These are phyloP conservation scores for Drosophila lutescens DNA, from an alignment of 2,888 invertebrate genomes.

Conservation along the genomic window DNA sequence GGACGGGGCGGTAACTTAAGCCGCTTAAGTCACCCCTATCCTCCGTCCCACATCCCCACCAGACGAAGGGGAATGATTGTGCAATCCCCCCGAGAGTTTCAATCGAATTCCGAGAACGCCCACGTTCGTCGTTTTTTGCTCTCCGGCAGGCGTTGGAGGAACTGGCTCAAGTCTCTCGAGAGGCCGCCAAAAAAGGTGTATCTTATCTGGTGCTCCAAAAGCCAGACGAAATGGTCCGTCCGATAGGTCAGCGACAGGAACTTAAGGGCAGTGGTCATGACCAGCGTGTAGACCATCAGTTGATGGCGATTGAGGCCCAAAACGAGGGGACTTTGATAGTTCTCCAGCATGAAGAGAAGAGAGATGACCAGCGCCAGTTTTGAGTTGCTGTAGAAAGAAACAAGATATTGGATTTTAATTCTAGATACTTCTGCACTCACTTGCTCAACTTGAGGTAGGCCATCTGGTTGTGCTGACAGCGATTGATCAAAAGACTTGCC, in stretches of 20 bases:
- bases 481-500: constrained; percentile 58
- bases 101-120: constrained; percentile 51
- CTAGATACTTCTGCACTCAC: constrained; percentile 39
- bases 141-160: constrained; percentile 34
- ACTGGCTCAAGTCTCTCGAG: constrained; percentile 53
- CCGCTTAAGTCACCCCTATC: constrained; percentile 41
- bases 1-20: constrained; percentile 45
- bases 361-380: constrained; percentile 58
- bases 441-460: constrained; percentile 62
- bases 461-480: constrained; percentile 56
- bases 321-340: constrained; percentile 32
- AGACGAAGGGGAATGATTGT: constrained; percentile 1
- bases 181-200: constrained; percentile 65
- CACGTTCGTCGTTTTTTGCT: constrained; percentile 3
- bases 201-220: constrained; percentile 49
- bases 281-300: constrained; percentile 44
- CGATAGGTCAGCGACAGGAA: constrained; percentile 46
- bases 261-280: constrained; percentile 46
- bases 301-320: constrained; percentile 34
- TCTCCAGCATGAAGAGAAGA: constrained; percentile 45
- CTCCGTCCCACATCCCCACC: no score
- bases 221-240: constrained; percentile 59
- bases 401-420: background rate
- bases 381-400: constrained; percentile 50
- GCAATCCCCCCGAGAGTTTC: constrained; percentile 37